Evolutionary conservation across 2,888 invertebrate species (phyloP), one percentile per base, ranked within the genome.

Genomic region (Dicyrtomina minuta): DNA sequence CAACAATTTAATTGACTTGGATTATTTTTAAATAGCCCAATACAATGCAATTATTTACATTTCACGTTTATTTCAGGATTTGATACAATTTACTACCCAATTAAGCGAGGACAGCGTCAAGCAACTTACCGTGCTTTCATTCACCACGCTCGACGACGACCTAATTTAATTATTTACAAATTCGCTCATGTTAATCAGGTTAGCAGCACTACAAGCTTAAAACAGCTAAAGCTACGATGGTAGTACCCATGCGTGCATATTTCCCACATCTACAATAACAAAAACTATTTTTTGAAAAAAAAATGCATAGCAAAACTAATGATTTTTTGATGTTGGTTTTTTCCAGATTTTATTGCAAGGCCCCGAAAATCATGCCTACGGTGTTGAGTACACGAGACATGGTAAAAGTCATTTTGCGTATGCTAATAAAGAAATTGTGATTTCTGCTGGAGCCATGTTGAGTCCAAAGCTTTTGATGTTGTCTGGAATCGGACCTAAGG

Each of bases 151-250:
- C 33, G 72, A 59, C 65, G 51, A n/a, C 59, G 76, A 44, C 64
- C 66, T 5, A 74, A 74, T 26, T 51, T 76, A 6, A 75, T 72
- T 1, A 73, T 76, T 22, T 53, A 73, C 61, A 76, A 76, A 70
- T 76, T 66, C 58, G 71, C 76, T 8, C 64, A 71, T 56, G 74
- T 74, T 20, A 65, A 71, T 67, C 68, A 71, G 68, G 75, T 75
- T 49, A 59, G 53, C 15, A 33, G 27, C 15, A 24, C 39, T n/a
- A n/a, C n/a, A n/a, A n/a, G n/a, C 8, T 10, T 20, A n/a, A n/a
- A n/a, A n/a, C n/a, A n/a, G n/a, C n/a, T n/a, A n/a, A n/a, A n/a
- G n/a, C n/a, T n/a, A n/a, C n/a, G n/a, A n/a, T n/a, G 8, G n/a
- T 10, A 46, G 4, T n/a, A 15, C 5, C n/a, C 13, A 13, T 43